Evolutionary conservation across 92 coral and sea anemone species (phyloP), one percentile per base, ranked within the genome.

Genomic region (Actinernus sp.): DNA sequence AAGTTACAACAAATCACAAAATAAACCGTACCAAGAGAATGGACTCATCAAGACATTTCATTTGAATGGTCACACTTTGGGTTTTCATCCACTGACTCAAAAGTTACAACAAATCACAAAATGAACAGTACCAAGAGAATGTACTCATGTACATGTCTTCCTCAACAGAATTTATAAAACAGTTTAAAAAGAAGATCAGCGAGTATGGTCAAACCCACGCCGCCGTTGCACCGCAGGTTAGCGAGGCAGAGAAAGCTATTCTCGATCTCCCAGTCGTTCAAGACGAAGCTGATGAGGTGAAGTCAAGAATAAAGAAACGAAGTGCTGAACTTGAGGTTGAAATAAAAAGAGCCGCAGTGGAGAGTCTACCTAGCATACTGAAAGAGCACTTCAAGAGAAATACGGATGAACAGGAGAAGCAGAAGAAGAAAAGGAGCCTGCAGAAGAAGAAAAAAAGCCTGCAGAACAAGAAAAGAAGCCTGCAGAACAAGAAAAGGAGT

Each of bases 371-470:
- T 12, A 83, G 85, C 46, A 91, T 95, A 32, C 86, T 95, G 28
- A 91, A 84, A 57, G 95, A 95, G 40, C 99, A 95, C 49, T 95
- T 95, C 47, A 95, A 91, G 53, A 84, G 88, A 30, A 95, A 95
- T 48, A 63, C 87, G 1, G 79, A 88, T 11, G 87, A 87, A 19
- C 51, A 57, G 13, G 17, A 49, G 39, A 29, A 59, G 50, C 9
- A 46, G 39, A 45, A 45, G 19, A 45, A 45, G 22, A 63, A 40
- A 46, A 36, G 70, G 10, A 41, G 55, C 25, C 41, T 60, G 9
- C 55, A 38, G 30, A 55, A 70, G 17, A 46, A 57, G 66, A 36
- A 38, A 57, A 45, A 46, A 25, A 49, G 19, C 20, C 36, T 55
- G 2, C 20, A 43, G 3, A 43, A n/a, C n/a, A n/a, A n/a, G n/a